Evolutionary conservation across 2,797 vertebrate genomes (phyloP).

Genomic region (Morelia viridis): DNA sequence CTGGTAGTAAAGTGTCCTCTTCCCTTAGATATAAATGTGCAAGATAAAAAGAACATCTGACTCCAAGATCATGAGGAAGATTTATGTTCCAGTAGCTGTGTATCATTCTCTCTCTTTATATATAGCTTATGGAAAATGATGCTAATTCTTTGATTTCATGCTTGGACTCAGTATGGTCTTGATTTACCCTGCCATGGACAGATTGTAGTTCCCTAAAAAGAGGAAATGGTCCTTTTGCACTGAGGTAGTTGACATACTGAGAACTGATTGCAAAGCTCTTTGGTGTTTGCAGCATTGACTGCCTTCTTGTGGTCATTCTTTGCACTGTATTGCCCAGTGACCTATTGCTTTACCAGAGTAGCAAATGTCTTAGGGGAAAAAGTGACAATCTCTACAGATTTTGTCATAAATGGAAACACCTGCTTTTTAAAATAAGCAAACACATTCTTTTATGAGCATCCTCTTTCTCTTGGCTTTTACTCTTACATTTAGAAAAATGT

Average conservation of each 20-base stretch:
- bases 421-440: neutral
- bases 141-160: neutral
- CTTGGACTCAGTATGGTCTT: neutral
- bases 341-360: neutral
- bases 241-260: neutral
- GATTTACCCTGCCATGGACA: neutral
- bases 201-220: neutral
- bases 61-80: neutral
- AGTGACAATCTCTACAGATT: neutral
- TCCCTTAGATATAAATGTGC: neutral
- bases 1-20: neutral
- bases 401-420: neutral
- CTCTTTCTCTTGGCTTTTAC: neutral
- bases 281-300: conserved; percentile 10
- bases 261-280: neutral
- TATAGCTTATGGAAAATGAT: neutral
- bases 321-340: neutral
- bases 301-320: conserved; percentile 30
- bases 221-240: neutral
- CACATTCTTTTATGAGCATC: no score
- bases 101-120: neutral
- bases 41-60: neutral
- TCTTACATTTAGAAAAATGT: neutral
- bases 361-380: neutral
- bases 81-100: neutral